Conservation (phyloP, 2,888 invertebrate species). For the Chrysotoxum bicinctum region DNA sequence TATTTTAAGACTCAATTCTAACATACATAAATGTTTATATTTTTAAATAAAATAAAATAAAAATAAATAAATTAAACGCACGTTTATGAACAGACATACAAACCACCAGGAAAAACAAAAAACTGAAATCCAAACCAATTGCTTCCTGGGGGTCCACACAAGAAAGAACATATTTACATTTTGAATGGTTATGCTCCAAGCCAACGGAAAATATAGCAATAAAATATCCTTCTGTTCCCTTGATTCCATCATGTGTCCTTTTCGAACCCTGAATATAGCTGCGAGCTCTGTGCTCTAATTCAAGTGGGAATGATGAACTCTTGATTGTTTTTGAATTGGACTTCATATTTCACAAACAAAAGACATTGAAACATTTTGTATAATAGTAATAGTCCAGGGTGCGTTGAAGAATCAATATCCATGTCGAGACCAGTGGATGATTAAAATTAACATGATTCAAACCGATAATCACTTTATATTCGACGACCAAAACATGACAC, state of each 20-base stretch:
- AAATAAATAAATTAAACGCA: not conserved
- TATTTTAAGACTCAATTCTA: no score
- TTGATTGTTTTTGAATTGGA: constrained; percentile 58
- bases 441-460: no score
- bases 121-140: not conserved
- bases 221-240: not conserved
- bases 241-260: constrained; percentile 1
- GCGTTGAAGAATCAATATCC: no score
- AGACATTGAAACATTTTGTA: not conserved
- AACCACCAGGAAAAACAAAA: not conserved
- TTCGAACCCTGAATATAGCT: not conserved
- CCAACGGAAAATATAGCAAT: constrained; percentile 9
- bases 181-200: constrained; percentile 24
- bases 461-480: no score
- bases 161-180: constrained; percentile 3
- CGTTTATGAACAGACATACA: not conserved
- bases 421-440: no score
- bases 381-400: not conserved
- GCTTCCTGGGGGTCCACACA: not conserved
- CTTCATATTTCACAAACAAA: not conserved
- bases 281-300: constrained; percentile 1
- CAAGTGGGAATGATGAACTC: constrained; percentile 47
- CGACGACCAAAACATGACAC: no score
- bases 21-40: no score
- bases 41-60: no score